Evolutionary conservation across 2,797 vertebrate genomes (phyloP).

Genomic region (Myripristis jacobus): DNA sequence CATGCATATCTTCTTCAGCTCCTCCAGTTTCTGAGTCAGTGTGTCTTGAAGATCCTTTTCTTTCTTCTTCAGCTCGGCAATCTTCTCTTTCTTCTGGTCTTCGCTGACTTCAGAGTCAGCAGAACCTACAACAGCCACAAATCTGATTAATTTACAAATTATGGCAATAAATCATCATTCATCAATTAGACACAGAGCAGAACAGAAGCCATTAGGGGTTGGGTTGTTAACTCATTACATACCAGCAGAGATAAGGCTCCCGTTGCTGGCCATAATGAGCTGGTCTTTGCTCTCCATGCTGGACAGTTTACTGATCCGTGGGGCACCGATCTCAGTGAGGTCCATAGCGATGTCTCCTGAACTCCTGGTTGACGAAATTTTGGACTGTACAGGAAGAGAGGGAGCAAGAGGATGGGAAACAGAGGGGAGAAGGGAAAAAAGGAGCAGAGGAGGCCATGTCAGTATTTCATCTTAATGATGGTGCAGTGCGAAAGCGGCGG

Average conservation of each 20-base stretch:
- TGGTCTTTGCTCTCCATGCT: constrained; percentile 88
- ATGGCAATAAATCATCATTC: constrained; percentile 36
- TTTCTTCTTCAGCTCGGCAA: constrained; percentile 93
- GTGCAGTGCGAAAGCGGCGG: constrained; percentile 29
- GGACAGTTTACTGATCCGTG: constrained; percentile 86
- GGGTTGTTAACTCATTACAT: constrained; percentile 34
- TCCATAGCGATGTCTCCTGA: constrained; percentile 95
- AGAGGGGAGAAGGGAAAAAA: not conserved
- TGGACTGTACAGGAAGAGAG: constrained; percentile 81
- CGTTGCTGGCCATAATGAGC: constrained; percentile 96
- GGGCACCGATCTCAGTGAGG: constrained; percentile 88
- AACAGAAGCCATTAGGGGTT: constrained; percentile 15
- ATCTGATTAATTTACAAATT: constrained; percentile 38
- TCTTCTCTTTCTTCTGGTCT: constrained; percentile 95
- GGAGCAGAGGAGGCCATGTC: constrained; percentile 11
- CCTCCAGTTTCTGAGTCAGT: constrained; percentile 90
- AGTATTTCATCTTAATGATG: constrained; percentile 62
- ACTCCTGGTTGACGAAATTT: constrained; percentile 92
- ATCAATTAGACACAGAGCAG: constrained; percentile 10
- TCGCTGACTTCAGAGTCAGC: constrained; percentile 92
- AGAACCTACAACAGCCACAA: constrained; percentile 84
- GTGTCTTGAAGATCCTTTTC: constrained; percentile 90
- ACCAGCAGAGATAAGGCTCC: constrained; percentile 97
- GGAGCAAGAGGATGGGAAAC: constrained; percentile 13
- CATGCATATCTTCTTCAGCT: constrained; percentile 94